Base-by-base conservation (phyloP, 2,888 invertebrate genomes). In the Merodon equestris region DNA sequence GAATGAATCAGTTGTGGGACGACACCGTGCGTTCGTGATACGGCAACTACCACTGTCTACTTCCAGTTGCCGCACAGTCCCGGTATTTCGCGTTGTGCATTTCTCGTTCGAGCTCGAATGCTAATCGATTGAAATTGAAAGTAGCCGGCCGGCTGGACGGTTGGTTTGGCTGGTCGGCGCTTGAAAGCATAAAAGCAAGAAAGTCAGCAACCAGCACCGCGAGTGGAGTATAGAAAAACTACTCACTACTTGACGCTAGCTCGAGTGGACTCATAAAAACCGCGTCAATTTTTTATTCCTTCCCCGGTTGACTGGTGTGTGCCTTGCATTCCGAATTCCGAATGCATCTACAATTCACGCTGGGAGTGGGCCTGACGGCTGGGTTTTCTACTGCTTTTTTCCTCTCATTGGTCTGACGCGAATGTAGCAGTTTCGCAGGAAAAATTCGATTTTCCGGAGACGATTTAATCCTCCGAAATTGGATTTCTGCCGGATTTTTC, bases 111-210 rank as follows among this genome's bases (percentile, higher is more conserved):
- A 51, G 15, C 64, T 60, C 48, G 50, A 79, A 73, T 79, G 74
- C 64, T 79, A 79, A 79, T 79, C 79, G 50, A 79, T 70, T 60
- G 79, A 74, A 73, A 79, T 64, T 60, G 79, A 79, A 79, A 79
- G 79, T 79, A 64, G 57, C 60, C 63, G 79, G 40, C 40, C 27
- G 27, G 27, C 27, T n/a, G n/a, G n/a, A n/a, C n/a, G n/a, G n/a
- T n/a, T n/a, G n/a, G n/a, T n/a, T n/a, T n/a, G n/a, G n/a, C n/a
- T 27, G 27, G 27, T 27, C 27, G 40, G 61, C 74, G 64, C 64
- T 74, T 64, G 64, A 54, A 51, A 58, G 57, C 63, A 73, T 74
- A 79, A 68, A 79, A 68, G 56, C 60, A 73, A 68, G 74, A 40
- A 10, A 72, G 61, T 9, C 9, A 40, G 60, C 66, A 50, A 53